Conservation (phyloP, 1,140 invertebrate species). For the Bombus superbus region DNA sequence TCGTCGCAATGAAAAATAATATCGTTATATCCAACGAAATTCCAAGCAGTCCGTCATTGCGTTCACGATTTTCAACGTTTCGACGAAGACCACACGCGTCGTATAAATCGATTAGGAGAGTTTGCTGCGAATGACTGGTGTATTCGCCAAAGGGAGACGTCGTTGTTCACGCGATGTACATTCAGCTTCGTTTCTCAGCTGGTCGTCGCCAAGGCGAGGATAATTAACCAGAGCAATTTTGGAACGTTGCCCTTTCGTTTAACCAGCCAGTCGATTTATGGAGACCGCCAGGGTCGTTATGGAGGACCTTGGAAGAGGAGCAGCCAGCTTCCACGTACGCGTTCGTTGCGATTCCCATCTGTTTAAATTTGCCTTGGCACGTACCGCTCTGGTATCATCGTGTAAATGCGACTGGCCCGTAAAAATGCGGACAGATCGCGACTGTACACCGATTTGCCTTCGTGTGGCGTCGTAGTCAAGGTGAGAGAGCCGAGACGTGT, state of each 20-base stretch:
- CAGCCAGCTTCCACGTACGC: constrained; percentile 22
- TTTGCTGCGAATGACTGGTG: background rate
- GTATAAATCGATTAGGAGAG: background rate
- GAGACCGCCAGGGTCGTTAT: background rate
- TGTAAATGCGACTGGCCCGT: background rate
- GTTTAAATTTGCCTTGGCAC: constrained; percentile 18
- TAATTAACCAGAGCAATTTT: constrained; percentile 40
- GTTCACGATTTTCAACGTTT: background rate
- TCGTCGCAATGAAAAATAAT: background rate
- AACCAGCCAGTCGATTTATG: background rate
- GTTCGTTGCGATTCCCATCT: constrained; percentile 23
- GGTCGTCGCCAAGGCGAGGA: background rate
- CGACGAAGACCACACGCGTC: background rate
- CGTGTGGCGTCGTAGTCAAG: background rate
- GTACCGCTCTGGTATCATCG: background rate
- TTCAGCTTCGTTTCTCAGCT: background rate
- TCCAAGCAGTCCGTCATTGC: background rate
- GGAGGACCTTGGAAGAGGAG: background rate
- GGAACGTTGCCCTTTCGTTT: constrained; percentile 33
- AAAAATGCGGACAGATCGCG: background rate
- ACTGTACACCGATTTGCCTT: background rate
- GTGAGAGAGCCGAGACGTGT: background rate
- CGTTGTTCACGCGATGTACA: no score
- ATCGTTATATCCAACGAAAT: background rate
- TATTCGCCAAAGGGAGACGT: background rate